Evolutionary conservation across 2,113 vertebrate genomes (phyloP), one percentile per base, ranked within the genome.

Genomic region (Entelurus aequoreus): DNA sequence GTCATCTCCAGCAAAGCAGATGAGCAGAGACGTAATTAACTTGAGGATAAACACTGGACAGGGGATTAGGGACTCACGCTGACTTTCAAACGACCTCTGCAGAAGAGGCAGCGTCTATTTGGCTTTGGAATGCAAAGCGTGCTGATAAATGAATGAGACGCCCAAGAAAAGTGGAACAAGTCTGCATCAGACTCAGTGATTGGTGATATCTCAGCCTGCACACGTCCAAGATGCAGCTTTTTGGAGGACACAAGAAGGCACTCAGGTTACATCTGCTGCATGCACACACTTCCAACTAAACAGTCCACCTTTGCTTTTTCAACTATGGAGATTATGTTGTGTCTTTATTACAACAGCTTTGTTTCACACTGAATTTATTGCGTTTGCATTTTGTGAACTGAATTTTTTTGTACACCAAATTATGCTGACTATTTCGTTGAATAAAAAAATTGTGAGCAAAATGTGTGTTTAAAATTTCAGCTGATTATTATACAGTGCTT

Each of bases 21-120:
- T 77, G 67, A 82, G 74, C 77, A 74, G 71, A 59, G 68, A 74
- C 16, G 60, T 65, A 84, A 85, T 88, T 81, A 86, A 84, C 74
- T 75, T 50, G 7, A 61, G 58, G 66, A 65, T 62, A 79, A 83
- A 77, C 65, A 62, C 65, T 47, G 64, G 48, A 68, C 16, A 21
- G 60, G 57, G 76, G 85, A 86, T 87, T 84, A 87, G 74, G 11
- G 55, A 60, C 12, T 65, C 72, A 38, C 51, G 16, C 52, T 74
- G 74, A 82, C 80, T 78, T 79, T 69, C 71, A 75, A 40, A 38
- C 55, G 66, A 19, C 59, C 76, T 81, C 65, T 68, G 35, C 16
- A 13, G 15, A 8, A 15, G n/a, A 54, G 54, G 15, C 50, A 28
- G 56, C 60, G 62, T 74, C 58, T 54, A 63, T 61, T 72, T 46